Evolutionary conservation across 1,140 invertebrate genomes (phyloP).

Genomic region (Trinorchestia longiramus): DNA sequence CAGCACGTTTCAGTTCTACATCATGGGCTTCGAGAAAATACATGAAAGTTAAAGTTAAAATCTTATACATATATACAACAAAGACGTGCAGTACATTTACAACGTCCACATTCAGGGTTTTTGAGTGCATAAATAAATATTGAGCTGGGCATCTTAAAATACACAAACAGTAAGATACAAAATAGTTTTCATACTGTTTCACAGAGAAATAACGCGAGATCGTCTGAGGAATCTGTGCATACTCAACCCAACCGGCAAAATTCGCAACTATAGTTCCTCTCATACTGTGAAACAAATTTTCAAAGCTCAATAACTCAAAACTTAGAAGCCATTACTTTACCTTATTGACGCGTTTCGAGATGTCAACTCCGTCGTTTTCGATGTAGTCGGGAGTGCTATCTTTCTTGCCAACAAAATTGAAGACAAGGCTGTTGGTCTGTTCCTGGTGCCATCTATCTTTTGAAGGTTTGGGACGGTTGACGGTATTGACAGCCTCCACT

Average conservation of each 20-base stretch:
- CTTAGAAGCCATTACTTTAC: slow-evolving; percentile 57
- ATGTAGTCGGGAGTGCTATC: slow-evolving; percentile 86
- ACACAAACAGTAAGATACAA: too few species aligned
- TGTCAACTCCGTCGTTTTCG: slow-evolving; percentile 85
- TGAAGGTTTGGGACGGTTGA: slow-evolving; percentile 54
- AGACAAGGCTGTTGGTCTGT: slow-evolving; percentile 81
- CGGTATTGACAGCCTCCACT: slow-evolving; percentile 40
- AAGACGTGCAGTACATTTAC: too few species aligned
- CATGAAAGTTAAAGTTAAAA: not conserved
- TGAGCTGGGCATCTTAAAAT: too few species aligned
- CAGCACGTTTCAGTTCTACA: not conserved
- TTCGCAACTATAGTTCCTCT: not conserved
- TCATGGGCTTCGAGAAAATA: not conserved
- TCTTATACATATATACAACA: not conserved
- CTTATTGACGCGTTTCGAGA: slow-evolving; percentile 74
- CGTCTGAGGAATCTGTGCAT: not conserved
- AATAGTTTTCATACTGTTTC: not conserved
- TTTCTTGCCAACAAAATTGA: slow-evolving; percentile 84
- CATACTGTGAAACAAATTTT: not conserved
- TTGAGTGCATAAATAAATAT: too few species aligned
- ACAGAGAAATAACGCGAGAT: not conserved
- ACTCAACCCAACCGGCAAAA: not conserved
- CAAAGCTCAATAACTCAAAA: not conserved
- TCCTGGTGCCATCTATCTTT: slow-evolving; percentile 71
- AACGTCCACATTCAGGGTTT: too few species aligned